Percentiles rank a stretch among this genome's conserved stretches.
These are phyloP conservation scores for Leucophora obtusa DNA, from an alignment of 2,888 invertebrate genomes.

Conservation along the genomic window DNA sequence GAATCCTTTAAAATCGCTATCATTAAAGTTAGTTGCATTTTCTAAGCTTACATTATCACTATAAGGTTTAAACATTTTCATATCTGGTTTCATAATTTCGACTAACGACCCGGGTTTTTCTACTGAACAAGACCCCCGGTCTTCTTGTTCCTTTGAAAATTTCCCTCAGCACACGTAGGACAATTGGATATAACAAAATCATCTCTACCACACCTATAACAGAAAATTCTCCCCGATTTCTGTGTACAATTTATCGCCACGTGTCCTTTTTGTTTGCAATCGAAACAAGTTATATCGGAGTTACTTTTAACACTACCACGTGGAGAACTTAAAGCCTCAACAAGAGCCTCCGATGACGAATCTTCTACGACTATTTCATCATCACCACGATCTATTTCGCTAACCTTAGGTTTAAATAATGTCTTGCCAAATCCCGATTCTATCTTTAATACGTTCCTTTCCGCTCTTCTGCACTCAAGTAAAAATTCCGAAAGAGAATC, in stretches of 20 bases:
- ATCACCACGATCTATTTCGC: not conserved
- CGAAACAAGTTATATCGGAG: not conserved
- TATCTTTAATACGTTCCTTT: constrained; percentile 1
- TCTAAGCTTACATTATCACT: too few relatives aligned
- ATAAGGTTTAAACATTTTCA: too few relatives aligned
- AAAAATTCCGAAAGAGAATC: not conserved
- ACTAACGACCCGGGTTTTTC: too few relatives aligned
- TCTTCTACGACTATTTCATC: not conserved
- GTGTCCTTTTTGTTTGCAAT: constrained; percentile 24
- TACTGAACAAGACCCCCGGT: constrained; percentile 10
- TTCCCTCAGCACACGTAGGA: constrained; percentile 24
- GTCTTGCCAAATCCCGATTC: not conserved
- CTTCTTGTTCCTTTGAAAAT: constrained; percentile 15
- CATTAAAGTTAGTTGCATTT: too few relatives aligned
- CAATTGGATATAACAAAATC: constrained; percentile 25
- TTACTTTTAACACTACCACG: too few relatives aligned
- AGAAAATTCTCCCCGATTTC: not conserved
- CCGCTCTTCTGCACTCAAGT: constrained; percentile 4
- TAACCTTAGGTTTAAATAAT: constrained; percentile 8
- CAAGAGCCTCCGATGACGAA: not conserved
- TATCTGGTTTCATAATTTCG: too few relatives aligned
- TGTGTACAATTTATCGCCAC: constrained; percentile 6
- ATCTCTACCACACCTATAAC: not conserved
- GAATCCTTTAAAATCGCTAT: too few relatives aligned
- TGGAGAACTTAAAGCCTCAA: not conserved